Conservation (phyloP, 2,113 vertebrate genomes). For the Mola mola region DNA sequence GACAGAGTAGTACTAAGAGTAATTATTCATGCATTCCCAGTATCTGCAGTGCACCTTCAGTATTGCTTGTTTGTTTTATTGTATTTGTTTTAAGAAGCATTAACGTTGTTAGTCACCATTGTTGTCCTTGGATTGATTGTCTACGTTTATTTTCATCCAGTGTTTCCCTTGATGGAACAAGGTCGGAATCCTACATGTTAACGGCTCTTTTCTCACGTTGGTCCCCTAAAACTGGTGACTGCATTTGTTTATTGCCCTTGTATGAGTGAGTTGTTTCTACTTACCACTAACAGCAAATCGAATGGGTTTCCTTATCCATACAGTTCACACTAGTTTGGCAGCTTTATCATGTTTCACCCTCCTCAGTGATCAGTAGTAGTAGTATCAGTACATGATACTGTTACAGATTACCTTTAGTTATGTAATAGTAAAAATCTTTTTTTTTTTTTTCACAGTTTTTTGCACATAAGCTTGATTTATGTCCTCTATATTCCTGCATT, state of each 20-base stretch:
- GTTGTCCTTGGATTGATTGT: not conserved
- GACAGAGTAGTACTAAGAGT: slow-evolving; percentile 1
- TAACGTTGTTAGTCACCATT: too few relatives aligned
- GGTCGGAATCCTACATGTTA: not conserved
- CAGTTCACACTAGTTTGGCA: slow-evolving; percentile 9
- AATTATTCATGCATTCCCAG: not conserved
- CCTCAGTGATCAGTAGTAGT: slow-evolving; percentile 13
- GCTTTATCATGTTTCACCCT: slow-evolving; percentile 1
- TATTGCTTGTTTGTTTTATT: not conserved
- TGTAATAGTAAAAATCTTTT: too few relatives aligned
- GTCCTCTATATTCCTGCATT: too few relatives aligned
- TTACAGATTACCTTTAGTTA: too few relatives aligned
- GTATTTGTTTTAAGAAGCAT: not conserved
- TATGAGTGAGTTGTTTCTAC: slow-evolving; percentile 5
- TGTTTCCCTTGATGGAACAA: not conserved
- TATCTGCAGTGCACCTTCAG: slow-evolving; percentile 4
- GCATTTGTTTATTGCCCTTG: slow-evolving; percentile 6
- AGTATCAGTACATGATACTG: slow-evolving; percentile 2
- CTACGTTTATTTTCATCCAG: not conserved
- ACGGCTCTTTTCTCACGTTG: not conserved
- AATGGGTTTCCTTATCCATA: not conserved
- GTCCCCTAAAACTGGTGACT: not conserved
- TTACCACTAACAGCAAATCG: too few relatives aligned
- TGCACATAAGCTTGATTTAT: too few relatives aligned
- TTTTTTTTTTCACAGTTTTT: too few relatives aligned